Evolutionary conservation across 2,797 vertebrate genomes (phyloP).

Genomic region (Catharus ustulatus): DNA sequence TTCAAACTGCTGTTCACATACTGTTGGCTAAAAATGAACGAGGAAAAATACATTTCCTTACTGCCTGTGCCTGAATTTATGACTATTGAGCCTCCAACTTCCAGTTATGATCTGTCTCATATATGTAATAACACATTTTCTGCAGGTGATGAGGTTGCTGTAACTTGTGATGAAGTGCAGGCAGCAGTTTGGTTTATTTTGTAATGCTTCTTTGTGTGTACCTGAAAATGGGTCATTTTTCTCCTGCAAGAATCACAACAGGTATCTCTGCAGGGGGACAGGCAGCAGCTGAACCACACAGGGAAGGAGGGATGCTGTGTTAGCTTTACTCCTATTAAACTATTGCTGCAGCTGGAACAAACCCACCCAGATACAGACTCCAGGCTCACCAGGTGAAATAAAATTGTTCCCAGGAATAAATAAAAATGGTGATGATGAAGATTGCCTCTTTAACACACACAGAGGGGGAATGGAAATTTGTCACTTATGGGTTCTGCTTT

Average conservation of each 20-base stretch:
- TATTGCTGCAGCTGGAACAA: background rate
- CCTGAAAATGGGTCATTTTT: constrained; percentile 73
- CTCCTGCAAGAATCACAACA: constrained; percentile 64
- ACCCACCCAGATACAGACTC: background rate
- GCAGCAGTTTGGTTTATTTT: constrained; percentile 60
- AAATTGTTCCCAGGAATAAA: constrained; percentile 33
- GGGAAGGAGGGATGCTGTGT: background rate
- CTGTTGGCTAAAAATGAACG: constrained; percentile 2
- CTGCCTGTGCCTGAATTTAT: constrained; percentile 43
- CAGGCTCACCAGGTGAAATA: background rate
- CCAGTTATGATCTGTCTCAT: constrained; percentile 54
- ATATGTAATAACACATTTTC: constrained; percentile 68
- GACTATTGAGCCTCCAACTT: constrained; percentile 29
- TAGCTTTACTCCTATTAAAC: constrained; percentile 34
- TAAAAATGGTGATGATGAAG: constrained; percentile 36
- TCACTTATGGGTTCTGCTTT: background rate
- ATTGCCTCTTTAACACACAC: background rate
- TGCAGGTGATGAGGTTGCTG: constrained; percentile 57
- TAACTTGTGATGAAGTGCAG: constrained; percentile 61
- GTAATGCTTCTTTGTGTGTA: constrained; percentile 61
- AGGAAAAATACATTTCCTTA: constrained; percentile 34
- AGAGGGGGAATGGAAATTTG: background rate
- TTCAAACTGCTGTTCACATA: constrained; percentile 44
- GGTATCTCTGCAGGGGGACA: constrained; percentile 62
- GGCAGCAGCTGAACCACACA: background rate